Percentiles rank a stretch among this genome's conserved stretches.
Evolutionary conservation across 2,888 invertebrate species (phyloP).

Genomic region (Diachrysia chrysitis): DNA sequence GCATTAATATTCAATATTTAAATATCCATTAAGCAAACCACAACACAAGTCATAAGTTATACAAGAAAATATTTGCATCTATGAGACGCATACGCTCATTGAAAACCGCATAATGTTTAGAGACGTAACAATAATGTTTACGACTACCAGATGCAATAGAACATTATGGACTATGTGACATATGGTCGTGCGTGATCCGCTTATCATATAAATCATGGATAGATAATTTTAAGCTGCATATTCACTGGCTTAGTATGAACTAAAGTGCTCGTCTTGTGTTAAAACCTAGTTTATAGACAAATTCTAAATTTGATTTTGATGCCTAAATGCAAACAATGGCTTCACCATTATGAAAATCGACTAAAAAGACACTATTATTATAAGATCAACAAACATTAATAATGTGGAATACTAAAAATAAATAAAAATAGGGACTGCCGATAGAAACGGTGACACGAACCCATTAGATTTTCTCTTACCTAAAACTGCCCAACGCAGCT

Average conservation of each 20-base stretch:
- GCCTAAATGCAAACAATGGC: too few relatives aligned
- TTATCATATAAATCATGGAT: conserved; percentile 64
- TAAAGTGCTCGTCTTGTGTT: neutral
- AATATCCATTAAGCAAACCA: conserved; percentile 57
- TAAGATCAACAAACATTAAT: too few relatives aligned
- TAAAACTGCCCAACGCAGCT: too few relatives aligned
- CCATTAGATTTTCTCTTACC: too few relatives aligned
- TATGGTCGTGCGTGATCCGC: conserved; percentile 66
- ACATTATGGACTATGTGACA: conserved; percentile 69
- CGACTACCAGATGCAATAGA: conserved; percentile 67
- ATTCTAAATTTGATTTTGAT: too few relatives aligned
- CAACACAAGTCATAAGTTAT: conserved; percentile 43
- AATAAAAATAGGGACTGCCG: too few relatives aligned
- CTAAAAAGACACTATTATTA: too few relatives aligned
- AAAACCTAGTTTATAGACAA: too few relatives aligned
- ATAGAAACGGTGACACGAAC: too few relatives aligned
- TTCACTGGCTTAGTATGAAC: conserved; percentile 21
- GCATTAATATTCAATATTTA: conserved; percentile 44
- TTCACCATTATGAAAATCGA: too few relatives aligned
- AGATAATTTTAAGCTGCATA: conserved; percentile 40
- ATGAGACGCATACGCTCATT: conserved; percentile 59
- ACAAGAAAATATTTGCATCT: conserved; percentile 51
- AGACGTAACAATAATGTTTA: conserved; percentile 75
- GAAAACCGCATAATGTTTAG: conserved; percentile 65
- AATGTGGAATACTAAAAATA: too few relatives aligned